phyloP scores from a whole-genome alignment of 2,888 invertebrate genomes.

The Cantharis rufa region DNA sequence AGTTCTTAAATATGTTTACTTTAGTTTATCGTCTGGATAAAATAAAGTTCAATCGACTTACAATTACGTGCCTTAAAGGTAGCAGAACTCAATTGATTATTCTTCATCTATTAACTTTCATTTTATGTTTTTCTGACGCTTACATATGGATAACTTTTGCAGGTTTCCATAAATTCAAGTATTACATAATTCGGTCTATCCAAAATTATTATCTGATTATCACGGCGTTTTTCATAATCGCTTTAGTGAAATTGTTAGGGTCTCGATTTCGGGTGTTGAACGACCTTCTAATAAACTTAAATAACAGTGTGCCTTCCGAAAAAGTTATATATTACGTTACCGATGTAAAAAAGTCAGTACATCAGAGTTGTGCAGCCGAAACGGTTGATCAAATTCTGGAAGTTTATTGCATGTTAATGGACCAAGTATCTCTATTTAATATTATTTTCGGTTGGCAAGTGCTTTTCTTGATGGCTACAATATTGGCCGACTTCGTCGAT shows the following conservation, averaged over 20 bases:
- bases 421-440: conserved; percentile 1
- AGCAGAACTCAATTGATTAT: not conserved
- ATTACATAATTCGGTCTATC: not conserved
- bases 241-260: not conserved
- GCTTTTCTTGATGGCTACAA: not conserved
- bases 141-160: not conserved
- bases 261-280: not conserved
- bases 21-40: not conserved
- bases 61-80: not conserved
- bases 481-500: not conserved
- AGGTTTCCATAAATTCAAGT: not conserved
- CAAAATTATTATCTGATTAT: not conserved
- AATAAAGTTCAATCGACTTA: not conserved
- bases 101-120: not conserved
- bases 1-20: not conserved
- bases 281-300: not conserved
- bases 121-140: not conserved
- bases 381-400: not conserved
- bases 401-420: not conserved
- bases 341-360: not conserved
- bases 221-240: not conserved
- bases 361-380: not conserved
- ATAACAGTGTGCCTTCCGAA: not conserved
- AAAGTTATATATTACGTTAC: not conserved
- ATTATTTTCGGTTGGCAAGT: not conserved